Base-by-base conservation (phyloP, 2,888 invertebrate species). In the Epistrophella euchroma region DNA sequence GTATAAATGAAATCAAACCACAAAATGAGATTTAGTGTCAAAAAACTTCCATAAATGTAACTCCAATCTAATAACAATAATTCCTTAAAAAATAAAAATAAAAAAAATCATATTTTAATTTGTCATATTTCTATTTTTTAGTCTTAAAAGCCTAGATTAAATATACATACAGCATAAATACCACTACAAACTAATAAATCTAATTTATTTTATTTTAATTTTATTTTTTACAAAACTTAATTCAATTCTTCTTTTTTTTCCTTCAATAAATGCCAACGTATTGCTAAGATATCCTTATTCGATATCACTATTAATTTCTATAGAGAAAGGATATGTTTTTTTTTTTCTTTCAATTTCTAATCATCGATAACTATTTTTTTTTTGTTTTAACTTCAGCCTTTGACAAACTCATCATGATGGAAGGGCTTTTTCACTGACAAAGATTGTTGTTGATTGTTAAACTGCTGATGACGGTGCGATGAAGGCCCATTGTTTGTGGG, bases 181-280 rank as follows among this genome's bases (percentile, higher is more conserved):
- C 82, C 37, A 58, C 77, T 78, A 86, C 82, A 58, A 56, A 66
- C 77, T 74, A 82, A 64, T 60, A 81, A 40, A 72, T 62, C 62
- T 78, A 74, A 47, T 52, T 52, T 56, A 28, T 25, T 10, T 40
- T 58, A 58, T 11, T 22, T 37, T 60, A 15, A 58, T 17, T 58
- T 52, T 70, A 9, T 9, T 70, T 68, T 82, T 86, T 86, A 86
- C 86, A 86, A 86, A 86, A 86, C 73, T 86, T 78, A 77, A 82
- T 82, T 78, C 73, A 70, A 50, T 62, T 62, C 43, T 55, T 70
- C n/a, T 58, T 66, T 52, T 71, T 56, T 35, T 70, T 77, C 73
- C 71, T 73, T 73, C 85, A 86, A 55, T 86, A 86, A 86, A 86
- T 86, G 86, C 82, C 86, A 80, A 86, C 77, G 68, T 85, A 80